Evolutionary conservation across 2,888 invertebrate species (phyloP).

Genomic region (Keiferia lycopersicella): DNA sequence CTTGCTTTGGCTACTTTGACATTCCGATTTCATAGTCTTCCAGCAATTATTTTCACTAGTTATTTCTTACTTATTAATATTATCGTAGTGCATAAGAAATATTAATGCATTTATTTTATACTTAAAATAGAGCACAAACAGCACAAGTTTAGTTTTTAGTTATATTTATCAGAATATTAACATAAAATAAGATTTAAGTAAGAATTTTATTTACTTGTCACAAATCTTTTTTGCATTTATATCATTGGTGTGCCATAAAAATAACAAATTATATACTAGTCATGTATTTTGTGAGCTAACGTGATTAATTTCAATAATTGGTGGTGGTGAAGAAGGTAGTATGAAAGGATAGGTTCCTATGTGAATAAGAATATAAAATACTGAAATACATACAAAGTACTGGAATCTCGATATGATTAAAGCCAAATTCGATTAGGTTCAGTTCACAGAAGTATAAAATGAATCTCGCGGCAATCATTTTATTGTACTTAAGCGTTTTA

Average conservation of each 20-base stretch:
- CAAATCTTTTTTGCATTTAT: background rate
- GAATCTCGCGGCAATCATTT: background rate
- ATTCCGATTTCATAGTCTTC: conserved; percentile 35
- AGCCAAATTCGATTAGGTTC: background rate
- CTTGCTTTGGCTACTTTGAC: conserved; percentile 19
- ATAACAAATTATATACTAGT: background rate
- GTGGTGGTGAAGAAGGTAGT: no score
- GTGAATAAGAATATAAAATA: no score
- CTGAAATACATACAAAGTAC: no score
- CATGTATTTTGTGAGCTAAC: background rate
- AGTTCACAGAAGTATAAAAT: background rate
- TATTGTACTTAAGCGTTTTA: background rate
- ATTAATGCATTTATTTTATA: conserved; percentile 20
- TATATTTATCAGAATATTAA: background rate
- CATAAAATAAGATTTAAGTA: background rate
- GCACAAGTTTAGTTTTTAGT: conserved; percentile 10
- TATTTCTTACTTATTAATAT: conserved; percentile 31
- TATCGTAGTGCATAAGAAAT: conserved; percentile 2
- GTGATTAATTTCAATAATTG: no score
- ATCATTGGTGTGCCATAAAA: conserved; percentile 1
- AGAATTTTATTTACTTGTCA: background rate
- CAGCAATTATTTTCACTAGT: conserved; percentile 42
- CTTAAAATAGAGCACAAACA: conserved; percentile 16
- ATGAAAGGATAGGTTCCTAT: no score
- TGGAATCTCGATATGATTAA: background rate